Base-by-base conservation (phyloP, 2,113 vertebrate species). In the Oxyruncus cristatus region DNA sequence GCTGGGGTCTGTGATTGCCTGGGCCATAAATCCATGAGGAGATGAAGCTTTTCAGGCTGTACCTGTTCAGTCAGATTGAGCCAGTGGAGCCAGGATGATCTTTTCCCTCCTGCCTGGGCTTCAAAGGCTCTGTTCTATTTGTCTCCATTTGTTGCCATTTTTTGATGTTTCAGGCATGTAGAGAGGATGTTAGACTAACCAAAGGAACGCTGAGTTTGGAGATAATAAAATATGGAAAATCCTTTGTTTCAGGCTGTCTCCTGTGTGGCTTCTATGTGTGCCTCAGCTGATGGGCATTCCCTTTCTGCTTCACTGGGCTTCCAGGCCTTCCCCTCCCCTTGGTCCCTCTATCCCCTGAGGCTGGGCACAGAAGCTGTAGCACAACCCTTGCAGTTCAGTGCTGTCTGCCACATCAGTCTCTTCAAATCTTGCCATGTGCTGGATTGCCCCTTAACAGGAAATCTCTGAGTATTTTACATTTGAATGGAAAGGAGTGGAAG, bases 201-300 rank as follows among this genome's bases (percentile, higher is more conserved):
- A 33, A 55, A 59, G 46, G 12, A 70, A 33, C 26, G 26, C 26
- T 0, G 3, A 70, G 17, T 88, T 62, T 90, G 26, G 10, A 14
- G 8, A 42, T 39, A 33, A 32, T 49, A 68, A 50, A 67, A 78
- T 44, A 37, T 0, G 20, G 86, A 63, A 74, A 93, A 79, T 62
- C 44, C 41, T 78, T 92, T 94, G 52, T 95, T 92, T 14, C n/a
- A 50, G 61, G 44, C 83, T 61, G 11, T 75, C 26, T 88, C 33
- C 21, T 66, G 42, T 67, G 73, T 61, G 63, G 35, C 12, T 90
- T 77, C 41, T 52, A 24, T 2, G 46, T 47, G 35, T 85, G 90
- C 42, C 71, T 80, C 85, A 66, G 89, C 56, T 85, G 72, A 85
- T 71, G 85, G 87, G 30, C 88, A 79, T 80, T 96, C 67, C 84